These are phyloP conservation scores for Opisthograptis luteolata DNA, from an alignment of 2,888 invertebrate species.

Conservation along the genomic window DNA sequence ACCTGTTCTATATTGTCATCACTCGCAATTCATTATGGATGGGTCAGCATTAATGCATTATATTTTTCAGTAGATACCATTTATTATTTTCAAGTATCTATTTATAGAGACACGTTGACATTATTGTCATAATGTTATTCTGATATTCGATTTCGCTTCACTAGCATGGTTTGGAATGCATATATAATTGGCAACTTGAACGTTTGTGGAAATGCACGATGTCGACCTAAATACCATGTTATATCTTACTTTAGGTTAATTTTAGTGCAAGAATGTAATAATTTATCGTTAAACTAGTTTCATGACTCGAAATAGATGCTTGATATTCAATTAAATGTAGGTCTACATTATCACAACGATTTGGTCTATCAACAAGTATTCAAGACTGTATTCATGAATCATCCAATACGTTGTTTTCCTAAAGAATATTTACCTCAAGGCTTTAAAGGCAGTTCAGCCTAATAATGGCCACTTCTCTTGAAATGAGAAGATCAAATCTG, in stretches of 20 bases:
- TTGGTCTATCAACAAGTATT: too few relatives aligned
- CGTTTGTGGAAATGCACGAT: conserved; percentile 60
- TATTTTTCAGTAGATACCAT: background rate
- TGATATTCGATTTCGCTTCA: conserved; percentile 1
- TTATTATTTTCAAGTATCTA: background rate
- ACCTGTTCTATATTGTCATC: conserved; percentile 34
- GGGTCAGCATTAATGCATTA: conserved; percentile 44
- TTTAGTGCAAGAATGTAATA: conserved; percentile 63
- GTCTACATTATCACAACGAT: background rate
- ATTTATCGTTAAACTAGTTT: conserved; percentile 42
- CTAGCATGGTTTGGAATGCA: conserved; percentile 35
- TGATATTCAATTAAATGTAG: conserved; percentile 9
- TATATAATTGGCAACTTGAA: conserved; percentile 47
- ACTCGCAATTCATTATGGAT: conserved; percentile 34
- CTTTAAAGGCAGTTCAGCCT: too few relatives aligned
- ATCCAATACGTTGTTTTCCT: too few relatives aligned
- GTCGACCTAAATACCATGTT: conserved; percentile 57
- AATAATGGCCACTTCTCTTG: too few relatives aligned
- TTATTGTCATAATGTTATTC: background rate
- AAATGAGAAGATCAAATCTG: too few relatives aligned
- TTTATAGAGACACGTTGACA: too few relatives aligned
- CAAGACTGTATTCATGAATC: too few relatives aligned
- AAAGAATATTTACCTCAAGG: too few relatives aligned
- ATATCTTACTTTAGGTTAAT: conserved; percentile 48
- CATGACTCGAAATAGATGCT: conserved; percentile 29